These are phyloP conservation scores for Rotaria macrura DNA, from an alignment of 2,888 invertebrate genomes.

Conservation along the genomic window DNA sequence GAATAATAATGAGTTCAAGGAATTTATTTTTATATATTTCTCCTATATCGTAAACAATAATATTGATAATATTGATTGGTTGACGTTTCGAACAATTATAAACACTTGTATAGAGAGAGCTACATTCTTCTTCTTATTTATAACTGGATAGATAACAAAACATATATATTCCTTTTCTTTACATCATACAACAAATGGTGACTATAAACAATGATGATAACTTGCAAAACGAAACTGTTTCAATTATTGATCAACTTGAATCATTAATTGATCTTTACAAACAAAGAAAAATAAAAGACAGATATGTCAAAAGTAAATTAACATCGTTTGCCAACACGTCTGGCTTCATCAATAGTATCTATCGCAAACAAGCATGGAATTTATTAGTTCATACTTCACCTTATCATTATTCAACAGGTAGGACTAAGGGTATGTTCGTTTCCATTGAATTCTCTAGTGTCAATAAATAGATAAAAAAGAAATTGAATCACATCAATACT, in stretches of 20 bases:
- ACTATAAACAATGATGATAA: neutral
- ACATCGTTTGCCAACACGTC: neutral
- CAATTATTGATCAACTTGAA: neutral
- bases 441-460: neutral
- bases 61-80: neutral
- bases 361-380: slow-evolving; percentile 6
- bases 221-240: neutral
- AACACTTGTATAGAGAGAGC: neutral
- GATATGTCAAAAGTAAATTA: neutral
- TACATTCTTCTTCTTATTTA: neutral
- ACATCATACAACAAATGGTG: neutral
- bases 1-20: neutral
- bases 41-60: neutral
- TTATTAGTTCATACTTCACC: neutral
- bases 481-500: slow-evolving; percentile 44
- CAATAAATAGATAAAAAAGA: slow-evolving; percentile 24
- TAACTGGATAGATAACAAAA: neutral
- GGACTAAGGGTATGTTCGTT: neutral
- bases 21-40: too few species aligned
- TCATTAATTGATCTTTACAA: neutral
- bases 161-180: neutral
- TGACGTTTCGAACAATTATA: neutral
- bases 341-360: neutral
- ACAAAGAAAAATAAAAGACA: neutral
- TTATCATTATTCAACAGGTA: neutral